Percentiles rank a stretch among this genome's conserved stretches.
Evolutionary conservation across 1,140 invertebrate genomes (phyloP).

Genomic region (Varroa destructor): DNA sequence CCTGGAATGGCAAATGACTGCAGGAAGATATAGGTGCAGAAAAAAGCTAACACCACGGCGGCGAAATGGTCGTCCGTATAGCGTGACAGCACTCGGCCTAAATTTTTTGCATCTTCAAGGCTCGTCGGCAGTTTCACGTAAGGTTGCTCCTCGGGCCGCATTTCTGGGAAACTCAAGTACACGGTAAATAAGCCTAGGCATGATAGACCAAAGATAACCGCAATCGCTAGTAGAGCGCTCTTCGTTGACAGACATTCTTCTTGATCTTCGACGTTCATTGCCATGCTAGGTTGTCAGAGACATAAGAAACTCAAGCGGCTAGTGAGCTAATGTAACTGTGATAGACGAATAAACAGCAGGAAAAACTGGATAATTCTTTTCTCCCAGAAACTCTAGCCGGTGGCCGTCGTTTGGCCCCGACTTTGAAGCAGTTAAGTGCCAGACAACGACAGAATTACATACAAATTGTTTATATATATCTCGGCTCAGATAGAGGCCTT

Average conservation of each 20-base stretch:
- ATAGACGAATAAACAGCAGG: too few relatives aligned
- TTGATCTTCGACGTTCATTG: constrained; percentile 30
- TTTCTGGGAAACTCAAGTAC: constrained; percentile 17
- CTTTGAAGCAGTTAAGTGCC: too few relatives aligned
- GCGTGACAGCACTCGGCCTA: constrained; percentile 72
- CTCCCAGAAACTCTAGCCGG: too few relatives aligned
- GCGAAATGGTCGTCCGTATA: constrained; percentile 91
- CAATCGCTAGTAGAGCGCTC: not conserved
- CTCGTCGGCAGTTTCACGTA: constrained; percentile 56
- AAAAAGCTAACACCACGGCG: constrained; percentile 75
- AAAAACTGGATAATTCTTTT: too few relatives aligned
- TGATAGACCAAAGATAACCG: not conserved
- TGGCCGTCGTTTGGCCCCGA: too few relatives aligned
- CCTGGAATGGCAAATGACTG: constrained; percentile 99
- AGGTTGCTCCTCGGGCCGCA: constrained; percentile 16
- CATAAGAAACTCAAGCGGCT: too few relatives aligned
- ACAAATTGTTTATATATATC: too few relatives aligned
- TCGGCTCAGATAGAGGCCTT: too few relatives aligned
- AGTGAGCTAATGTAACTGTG: too few relatives aligned
- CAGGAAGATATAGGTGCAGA: constrained; percentile 88
- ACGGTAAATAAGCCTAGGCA: constrained; percentile 4
- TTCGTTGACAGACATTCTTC: constrained; percentile 11
- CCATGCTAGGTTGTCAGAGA: not conserved
- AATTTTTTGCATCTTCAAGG: constrained; percentile 88
- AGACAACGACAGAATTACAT: too few relatives aligned